Conservation (phyloP, 2,113 vertebrate species). For the Rhinichthys klamathensis region DNA sequence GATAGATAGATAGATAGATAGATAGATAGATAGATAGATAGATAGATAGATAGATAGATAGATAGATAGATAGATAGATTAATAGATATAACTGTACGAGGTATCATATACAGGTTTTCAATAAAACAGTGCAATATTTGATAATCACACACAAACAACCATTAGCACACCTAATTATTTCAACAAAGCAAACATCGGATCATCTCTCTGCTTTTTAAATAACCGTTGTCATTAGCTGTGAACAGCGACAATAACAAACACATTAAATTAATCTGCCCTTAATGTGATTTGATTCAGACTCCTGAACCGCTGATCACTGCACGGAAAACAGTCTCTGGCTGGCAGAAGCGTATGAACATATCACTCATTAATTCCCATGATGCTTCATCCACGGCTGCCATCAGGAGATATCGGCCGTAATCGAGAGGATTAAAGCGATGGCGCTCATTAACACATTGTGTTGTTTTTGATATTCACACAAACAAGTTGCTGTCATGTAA, state of each 20-base stretch:
- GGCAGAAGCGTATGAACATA: slow-evolving; percentile 35
- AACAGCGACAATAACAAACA: slow-evolving; percentile 48
- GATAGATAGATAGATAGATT: not conserved
- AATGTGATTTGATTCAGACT: slow-evolving; percentile 45
- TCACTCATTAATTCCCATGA: slow-evolving; percentile 37
- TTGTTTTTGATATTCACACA: slow-evolving; percentile 49
- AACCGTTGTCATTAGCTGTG: slow-evolving; percentile 54
- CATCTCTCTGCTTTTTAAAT: slow-evolving; percentile 55
- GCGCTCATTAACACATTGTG: slow-evolving; percentile 18
- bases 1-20: no score
- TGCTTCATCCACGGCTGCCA: slow-evolving; percentile 5
- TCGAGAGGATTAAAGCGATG: slow-evolving; percentile 53
- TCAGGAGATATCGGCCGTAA: not conserved
- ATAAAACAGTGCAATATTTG: not conserved
- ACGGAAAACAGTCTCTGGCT: slow-evolving; percentile 17
- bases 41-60: no score
- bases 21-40: no score
- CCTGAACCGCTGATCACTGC: not conserved
- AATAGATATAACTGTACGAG: no score
- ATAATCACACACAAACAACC: slow-evolving; percentile 26
- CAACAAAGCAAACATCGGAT: slow-evolving; percentile 36
- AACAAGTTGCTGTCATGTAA: slow-evolving; percentile 44
- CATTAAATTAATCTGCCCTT: slow-evolving; percentile 50
- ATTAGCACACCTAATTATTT: slow-evolving; percentile 55
- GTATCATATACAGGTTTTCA: not conserved